phyloP scores from a whole-genome alignment of 2,797 vertebrate species.

The Scyliorhinus canicula region DNA sequence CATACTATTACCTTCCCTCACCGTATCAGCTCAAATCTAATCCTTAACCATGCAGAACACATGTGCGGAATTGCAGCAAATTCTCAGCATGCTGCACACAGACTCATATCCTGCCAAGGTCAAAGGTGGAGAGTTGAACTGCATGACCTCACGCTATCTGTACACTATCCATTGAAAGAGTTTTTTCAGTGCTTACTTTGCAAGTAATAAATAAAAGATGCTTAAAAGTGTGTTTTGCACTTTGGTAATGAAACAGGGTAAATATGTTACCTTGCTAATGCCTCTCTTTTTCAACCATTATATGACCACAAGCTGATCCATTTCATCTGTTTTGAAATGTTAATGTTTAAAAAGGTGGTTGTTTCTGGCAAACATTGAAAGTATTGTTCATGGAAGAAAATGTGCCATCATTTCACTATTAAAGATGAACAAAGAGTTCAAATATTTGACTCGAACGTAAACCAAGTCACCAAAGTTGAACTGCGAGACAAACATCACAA shows the following conservation, averaged over 20 bases:
- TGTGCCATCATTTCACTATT: not conserved
- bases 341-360: not conserved
- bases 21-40: not conserved
- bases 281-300: not conserved
- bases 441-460: not conserved
- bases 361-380: not conserved
- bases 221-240: not conserved
- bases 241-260: not conserved
- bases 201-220: slow-evolving; percentile 24
- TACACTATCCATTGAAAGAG: slow-evolving; percentile 11
- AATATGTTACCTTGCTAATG: not conserved
- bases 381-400: not conserved
- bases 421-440: not conserved
- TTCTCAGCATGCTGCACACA: slow-evolving; percentile 31
- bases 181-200: slow-evolving; percentile 4
- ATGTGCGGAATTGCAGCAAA: slow-evolving; percentile 21
- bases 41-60: slow-evolving; percentile 24
- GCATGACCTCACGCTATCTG: slow-evolving; percentile 26
- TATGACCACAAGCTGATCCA: not conserved
- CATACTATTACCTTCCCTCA: not conserved
- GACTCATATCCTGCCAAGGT: slow-evolving; percentile 35
- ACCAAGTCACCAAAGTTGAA: not conserved
- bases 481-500: not conserved
- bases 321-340: not conserved
- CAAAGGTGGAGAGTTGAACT: slow-evolving; percentile 35